Base-by-base conservation (phyloP, 2,113 vertebrate species). In the Apodemus sylvaticus region DNA sequence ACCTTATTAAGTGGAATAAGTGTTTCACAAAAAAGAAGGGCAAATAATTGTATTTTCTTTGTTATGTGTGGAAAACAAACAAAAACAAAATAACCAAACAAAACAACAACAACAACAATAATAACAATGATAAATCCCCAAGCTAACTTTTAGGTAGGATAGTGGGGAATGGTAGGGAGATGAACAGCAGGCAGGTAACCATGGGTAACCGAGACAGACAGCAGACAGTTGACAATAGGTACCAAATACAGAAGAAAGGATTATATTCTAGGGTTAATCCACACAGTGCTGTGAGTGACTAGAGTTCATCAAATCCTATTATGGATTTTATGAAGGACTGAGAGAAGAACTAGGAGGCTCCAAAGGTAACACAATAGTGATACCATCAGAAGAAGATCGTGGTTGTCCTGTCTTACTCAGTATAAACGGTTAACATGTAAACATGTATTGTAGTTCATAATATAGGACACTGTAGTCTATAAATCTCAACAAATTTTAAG, bases 251-350 rank as follows among this genome's bases (percentile, higher is more conserved):
- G 92, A 89, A 3, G 4, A 16, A 58, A 71, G 53, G 42, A 58
- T 7, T 31, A 16, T 0, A 0, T 26, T 60, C 10, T 51, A 29
- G 51, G 8, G 1, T 39, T 71, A 9, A 0, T 16, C n/a, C 0
- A 36, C 42, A 64, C 2, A 82, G 36, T 48, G 62, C 19, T 48
- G 66, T 4, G 13, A 81, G 53, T 71, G 29, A 74, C 36, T 34
- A 4, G 4, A 70, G 7, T 45, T 45, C 12, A 71, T 42, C 13
- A 36, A 34, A 55, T 17, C 34, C 39, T 60, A 62, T 20, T 71
- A 64, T 19, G 16, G 2, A 36, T 62, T 48, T 89, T 53, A 55
- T 11, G 2, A 70, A 58, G 8, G 71, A 51, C 39, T 48, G 45
- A 94, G 42, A 31, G 31, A 81, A 4, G 62, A 71, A 1, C 16